Conservation (phyloP, 2,797 vertebrate species). For the Dallia pectoralis region DNA sequence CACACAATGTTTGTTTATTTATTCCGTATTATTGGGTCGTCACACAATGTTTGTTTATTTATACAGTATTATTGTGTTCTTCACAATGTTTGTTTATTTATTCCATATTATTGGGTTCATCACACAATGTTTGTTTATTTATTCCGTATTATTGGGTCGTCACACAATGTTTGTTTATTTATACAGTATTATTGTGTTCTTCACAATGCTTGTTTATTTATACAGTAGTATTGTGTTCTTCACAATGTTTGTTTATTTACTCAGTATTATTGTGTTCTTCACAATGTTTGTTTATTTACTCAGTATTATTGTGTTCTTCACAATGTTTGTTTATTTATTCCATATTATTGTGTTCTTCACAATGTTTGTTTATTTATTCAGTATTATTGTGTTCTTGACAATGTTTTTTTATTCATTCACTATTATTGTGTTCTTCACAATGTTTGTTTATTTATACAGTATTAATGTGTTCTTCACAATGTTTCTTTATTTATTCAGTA, state of each 20-base stretch:
- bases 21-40: constrained; percentile 44
- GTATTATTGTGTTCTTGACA: constrained; percentile 55
- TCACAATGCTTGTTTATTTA: constrained; percentile 67
- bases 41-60: constrained; percentile 71
- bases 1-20: constrained; percentile 69
- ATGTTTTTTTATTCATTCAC: constrained; percentile 64
- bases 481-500: constrained; percentile 62
- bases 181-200: constrained; percentile 51
- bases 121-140: constrained; percentile 69
- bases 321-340: constrained; percentile 66
- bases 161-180: constrained; percentile 71
- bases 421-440: constrained; percentile 56
- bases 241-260: constrained; percentile 67
- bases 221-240: constrained; percentile 51
- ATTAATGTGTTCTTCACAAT: constrained; percentile 58
- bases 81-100: constrained; percentile 67
- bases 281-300: constrained; percentile 67
- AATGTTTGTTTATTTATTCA: constrained; percentile 65
- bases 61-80: constrained; percentile 51
- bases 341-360: constrained; percentile 54
- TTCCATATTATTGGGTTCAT: constrained; percentile 51
- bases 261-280: constrained; percentile 52
- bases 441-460: constrained; percentile 63
- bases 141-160: constrained; percentile 44
- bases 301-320: constrained; percentile 52